Conservation (phyloP, 2,797 vertebrate species). For the Notolabrus celidotus region DNA sequence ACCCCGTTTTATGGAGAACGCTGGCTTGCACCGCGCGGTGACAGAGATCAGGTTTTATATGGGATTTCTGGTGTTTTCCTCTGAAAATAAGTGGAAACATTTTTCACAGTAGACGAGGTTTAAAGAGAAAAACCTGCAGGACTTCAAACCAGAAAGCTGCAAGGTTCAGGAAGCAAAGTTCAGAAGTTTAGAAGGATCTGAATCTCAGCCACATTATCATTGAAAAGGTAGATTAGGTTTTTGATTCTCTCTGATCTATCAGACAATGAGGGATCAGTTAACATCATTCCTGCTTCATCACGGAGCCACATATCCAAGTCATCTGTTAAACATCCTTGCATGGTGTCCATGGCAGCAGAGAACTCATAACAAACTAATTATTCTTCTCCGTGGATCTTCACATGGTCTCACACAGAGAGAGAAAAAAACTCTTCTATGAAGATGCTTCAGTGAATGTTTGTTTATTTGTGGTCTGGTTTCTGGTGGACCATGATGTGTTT, state of each 20-base stretch:
- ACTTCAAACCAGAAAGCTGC: constrained; percentile 21
- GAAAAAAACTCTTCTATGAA: too few species aligned
- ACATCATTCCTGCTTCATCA: too few species aligned
- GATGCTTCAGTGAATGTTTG: too few species aligned
- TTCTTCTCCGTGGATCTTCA: constrained; percentile 29
- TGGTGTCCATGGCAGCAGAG: too few species aligned
- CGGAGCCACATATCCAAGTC: neutral
- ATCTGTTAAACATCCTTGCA: neutral
- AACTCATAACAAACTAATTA: constrained; percentile 23
- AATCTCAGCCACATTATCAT: too few species aligned
- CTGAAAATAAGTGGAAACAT: constrained; percentile 70
- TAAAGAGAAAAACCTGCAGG: constrained; percentile 39
- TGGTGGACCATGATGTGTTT: too few species aligned
- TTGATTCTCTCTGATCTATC: too few species aligned
- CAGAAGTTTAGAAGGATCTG: too few species aligned
- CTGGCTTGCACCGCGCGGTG: constrained; percentile 50
- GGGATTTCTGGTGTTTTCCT: constrained; percentile 51
- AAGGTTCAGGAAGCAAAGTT: neutral
- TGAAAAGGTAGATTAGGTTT: too few species aligned
- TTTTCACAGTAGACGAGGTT: constrained; percentile 68
- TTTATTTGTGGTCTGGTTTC: too few species aligned
- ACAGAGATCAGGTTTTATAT: constrained; percentile 69
- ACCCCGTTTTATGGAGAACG: constrained; percentile 65
- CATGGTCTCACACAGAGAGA: too few species aligned
- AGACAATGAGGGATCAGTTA: too few species aligned